phyloP scores from a whole-genome alignment of 2,888 invertebrate species.

The Theretra japonica region DNA sequence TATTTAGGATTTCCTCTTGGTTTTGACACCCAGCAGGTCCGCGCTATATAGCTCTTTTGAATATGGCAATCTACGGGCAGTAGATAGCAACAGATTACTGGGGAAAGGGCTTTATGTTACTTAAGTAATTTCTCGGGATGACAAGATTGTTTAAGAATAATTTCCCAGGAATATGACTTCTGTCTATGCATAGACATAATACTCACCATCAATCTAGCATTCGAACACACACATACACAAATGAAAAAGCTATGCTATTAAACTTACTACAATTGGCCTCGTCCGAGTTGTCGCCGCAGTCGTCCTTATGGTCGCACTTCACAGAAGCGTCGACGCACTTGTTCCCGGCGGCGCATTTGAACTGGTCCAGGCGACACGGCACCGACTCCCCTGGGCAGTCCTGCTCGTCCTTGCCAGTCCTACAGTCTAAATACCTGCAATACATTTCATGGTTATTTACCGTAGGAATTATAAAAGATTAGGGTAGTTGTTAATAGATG shows the following conservation, averaged over 20 bases:
- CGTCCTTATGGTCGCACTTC: conserved; percentile 94
- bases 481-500: not conserved
- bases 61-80: no score
- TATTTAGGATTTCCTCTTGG: no score
- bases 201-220: no score
- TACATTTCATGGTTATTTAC: not conserved
- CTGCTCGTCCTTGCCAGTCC: conserved; percentile 92
- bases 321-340: conserved; percentile 90
- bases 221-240: no score
- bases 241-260: not conserved
- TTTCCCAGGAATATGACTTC: not conserved
- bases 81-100: no score
- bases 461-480: not conserved
- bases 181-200: not conserved
- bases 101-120: no score
- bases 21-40: no score
- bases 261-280: conserved; percentile 93
- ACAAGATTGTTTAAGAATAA: no score
- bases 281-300: conserved; percentile 96
- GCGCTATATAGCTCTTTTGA: no score
- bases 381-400: conserved; percentile 86
- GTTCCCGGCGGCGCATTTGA: conserved; percentile 91
- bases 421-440: conserved; percentile 90
- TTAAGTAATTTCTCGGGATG: no score
- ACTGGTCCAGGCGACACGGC: conserved; percentile 93